phyloP scores from a whole-genome alignment of 2,113 vertebrate species.

The Poecile atricapillus region DNA sequence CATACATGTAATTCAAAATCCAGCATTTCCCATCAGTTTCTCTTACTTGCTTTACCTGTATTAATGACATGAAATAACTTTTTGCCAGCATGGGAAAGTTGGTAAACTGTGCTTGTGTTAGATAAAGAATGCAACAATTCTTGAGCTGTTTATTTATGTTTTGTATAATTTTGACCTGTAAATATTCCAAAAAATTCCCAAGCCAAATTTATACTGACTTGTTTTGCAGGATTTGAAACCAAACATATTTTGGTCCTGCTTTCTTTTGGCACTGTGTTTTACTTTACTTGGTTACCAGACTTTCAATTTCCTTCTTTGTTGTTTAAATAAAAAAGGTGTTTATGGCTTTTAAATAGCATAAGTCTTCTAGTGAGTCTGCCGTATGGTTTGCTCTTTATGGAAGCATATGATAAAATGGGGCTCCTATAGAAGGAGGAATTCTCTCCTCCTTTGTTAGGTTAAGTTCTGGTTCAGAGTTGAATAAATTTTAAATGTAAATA shows the following conservation, averaged over 20 bases:
- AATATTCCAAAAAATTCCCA: background rate
- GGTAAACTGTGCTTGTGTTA: background rate
- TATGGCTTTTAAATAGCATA: background rate
- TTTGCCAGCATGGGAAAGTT: background rate
- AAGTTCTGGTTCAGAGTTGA: background rate
- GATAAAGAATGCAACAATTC: background rate
- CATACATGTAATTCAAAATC: background rate
- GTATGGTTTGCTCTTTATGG: background rate
- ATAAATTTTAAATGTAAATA: conserved; percentile 22
- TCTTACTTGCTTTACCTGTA: background rate
- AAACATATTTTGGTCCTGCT: background rate
- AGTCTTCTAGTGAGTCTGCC: background rate
- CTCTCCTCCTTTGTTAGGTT: background rate
- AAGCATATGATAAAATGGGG: background rate
- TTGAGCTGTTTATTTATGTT: background rate
- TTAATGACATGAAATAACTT: background rate
- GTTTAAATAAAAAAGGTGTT: background rate
- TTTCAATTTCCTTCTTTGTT: background rate
- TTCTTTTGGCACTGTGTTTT: background rate
- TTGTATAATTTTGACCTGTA: background rate
- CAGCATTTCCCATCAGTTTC: background rate
- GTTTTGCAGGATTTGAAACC: background rate
- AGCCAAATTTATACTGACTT: background rate
- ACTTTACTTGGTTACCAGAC: background rate
- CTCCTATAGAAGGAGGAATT: background rate